Evolutionary conservation across 1,140 invertebrate genomes (phyloP).

Genomic region (Zaprionus lachaisei): DNA sequence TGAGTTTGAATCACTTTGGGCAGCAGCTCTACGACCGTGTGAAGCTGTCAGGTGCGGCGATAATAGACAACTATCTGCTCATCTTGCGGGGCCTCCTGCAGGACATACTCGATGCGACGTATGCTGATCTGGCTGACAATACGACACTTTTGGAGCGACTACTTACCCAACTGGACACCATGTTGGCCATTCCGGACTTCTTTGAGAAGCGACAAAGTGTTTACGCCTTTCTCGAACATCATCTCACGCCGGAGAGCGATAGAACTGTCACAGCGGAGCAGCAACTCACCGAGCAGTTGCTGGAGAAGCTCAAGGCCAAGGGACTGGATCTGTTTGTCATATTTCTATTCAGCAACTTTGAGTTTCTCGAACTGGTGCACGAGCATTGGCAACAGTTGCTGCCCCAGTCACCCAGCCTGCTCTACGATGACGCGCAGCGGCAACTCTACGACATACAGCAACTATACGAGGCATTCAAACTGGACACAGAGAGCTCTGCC

Average conservation of each 20-base stretch:
- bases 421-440: conserved; percentile 52
- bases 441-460: conserved; percentile 68
- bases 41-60: conserved; percentile 62
- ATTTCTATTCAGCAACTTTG: conserved; percentile 79
- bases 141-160: conserved; percentile 30
- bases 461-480: conserved; percentile 67
- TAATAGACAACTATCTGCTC: conserved; percentile 72
- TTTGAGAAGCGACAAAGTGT: conserved; percentile 71
- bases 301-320: conserved; percentile 61
- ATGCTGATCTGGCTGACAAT: conserved; percentile 53
- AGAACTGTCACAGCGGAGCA: conserved; percentile 29
- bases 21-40: conserved; percentile 63
- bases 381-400: conserved; percentile 60
- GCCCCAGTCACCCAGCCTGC: conserved; percentile 50
- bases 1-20: conserved; percentile 63
- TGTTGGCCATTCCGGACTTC: conserved; percentile 65
- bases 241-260: conserved; percentile 53
- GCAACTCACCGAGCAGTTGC: conserved; percentile 56
- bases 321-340: conserved; percentile 74
- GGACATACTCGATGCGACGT: conserved; percentile 64
- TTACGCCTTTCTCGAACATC: conserved; percentile 63
- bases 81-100: conserved; percentile 65
- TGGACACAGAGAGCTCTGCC: conserved; percentile 68
- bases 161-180: conserved; percentile 55
- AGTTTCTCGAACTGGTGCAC: conserved; percentile 72